phyloP scores from a whole-genome alignment of 1,140 invertebrate genomes.

The Ostrea edulis region DNA sequence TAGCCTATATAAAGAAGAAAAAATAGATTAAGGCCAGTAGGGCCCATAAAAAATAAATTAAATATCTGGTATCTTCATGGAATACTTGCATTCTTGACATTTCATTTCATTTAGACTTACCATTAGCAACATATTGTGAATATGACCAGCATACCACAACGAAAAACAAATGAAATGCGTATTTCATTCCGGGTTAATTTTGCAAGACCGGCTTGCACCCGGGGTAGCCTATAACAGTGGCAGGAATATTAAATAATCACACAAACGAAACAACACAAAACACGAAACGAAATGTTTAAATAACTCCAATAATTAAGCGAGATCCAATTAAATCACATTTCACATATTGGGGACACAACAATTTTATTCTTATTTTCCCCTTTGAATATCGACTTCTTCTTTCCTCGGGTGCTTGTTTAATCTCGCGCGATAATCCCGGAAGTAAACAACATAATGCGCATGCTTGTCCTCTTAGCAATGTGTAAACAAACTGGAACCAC shows the following conservation, averaged over 20 bases:
- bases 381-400: neutral
- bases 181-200: neutral
- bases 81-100: too few relatives aligned
- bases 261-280: neutral
- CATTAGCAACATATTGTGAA: neutral
- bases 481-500: conserved; percentile 12
- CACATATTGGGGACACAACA: conserved; percentile 2
- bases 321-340: conserved; percentile 7
- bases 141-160: conserved; percentile 51
- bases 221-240: too few relatives aligned
- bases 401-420: neutral
- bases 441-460: neutral
- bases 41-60: too few relatives aligned
- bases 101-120: neutral
- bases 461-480: conserved; percentile 31
- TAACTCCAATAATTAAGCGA: neutral
- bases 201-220: conserved; percentile 48
- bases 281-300: neutral
- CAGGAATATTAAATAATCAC: neutral
- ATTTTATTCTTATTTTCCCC: neutral
- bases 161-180: conserved; percentile 32
- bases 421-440: conserved; percentile 35
- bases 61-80: too few relatives aligned
- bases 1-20: too few relatives aligned
- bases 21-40: too few relatives aligned